These are phyloP conservation scores for Microplitis manilae DNA, from an alignment of 2,888 invertebrate species.

Conservation along the genomic window DNA sequence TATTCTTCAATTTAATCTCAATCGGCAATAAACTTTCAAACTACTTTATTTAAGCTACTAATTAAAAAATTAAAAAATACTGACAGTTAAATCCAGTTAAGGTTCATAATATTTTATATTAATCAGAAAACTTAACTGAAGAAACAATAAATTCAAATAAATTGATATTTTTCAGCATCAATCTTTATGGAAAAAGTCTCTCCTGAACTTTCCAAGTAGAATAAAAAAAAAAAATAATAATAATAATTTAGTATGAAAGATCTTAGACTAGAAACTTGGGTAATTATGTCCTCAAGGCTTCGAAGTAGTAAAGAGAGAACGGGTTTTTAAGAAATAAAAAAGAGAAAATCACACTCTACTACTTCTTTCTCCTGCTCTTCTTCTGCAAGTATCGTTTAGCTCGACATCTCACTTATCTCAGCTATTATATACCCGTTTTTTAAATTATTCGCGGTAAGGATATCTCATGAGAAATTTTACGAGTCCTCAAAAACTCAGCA, in stretches of 20 bases:
- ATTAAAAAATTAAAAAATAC: neutral
- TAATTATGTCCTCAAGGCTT: slow-evolving; percentile 38
- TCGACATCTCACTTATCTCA: neutral
- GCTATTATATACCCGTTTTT: neutral
- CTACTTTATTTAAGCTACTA: neutral
- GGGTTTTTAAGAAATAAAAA: slow-evolving; percentile 1
- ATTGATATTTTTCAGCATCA: neutral
- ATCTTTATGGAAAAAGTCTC: neutral
- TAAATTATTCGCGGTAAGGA: neutral
- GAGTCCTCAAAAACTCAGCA: neutral
- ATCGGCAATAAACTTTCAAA: neutral
- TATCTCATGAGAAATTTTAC: neutral
- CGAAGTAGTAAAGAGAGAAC: slow-evolving; percentile 7
- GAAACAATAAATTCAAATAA: neutral
- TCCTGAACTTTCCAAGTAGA: slow-evolving; percentile 16
- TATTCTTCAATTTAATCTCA: neutral
- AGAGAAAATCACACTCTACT: slow-evolving; percentile 24
- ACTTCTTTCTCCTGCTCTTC: neutral
- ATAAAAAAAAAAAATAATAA: neutral
- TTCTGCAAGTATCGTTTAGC: neutral
- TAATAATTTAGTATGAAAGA: neutral
- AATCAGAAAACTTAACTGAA: neutral
- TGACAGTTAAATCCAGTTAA: neutral
- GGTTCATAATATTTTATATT: neutral
- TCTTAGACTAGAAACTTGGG: slow-evolving; percentile 37